A percentile compares a stretch with the other conserved stretches of the same genome.
phyloP scores from a whole-genome alignment of 2,113 vertebrate species.

The Ibidorhyncha struthersii region DNA sequence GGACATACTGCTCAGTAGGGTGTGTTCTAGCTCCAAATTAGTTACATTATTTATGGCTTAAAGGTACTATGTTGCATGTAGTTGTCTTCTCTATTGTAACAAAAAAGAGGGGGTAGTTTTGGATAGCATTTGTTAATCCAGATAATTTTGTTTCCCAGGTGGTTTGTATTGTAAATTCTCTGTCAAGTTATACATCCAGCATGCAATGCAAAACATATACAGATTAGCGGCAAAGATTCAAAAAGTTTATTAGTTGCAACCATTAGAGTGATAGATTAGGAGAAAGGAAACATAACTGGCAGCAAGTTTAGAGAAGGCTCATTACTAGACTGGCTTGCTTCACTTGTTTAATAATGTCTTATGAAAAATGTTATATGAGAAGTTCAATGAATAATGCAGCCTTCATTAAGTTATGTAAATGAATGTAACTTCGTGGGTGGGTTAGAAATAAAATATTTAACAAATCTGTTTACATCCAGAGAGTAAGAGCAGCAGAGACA shows the following conservation, averaged over 20 bases:
- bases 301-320: conserved; percentile 64
- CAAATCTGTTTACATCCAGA: conserved; percentile 39
- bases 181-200: conserved; percentile 61
- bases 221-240: conserved; percentile 51
- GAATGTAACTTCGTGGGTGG: conserved; percentile 45
- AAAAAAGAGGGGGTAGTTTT: not conserved
- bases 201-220: conserved; percentile 53
- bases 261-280: conserved; percentile 68
- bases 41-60: not conserved
- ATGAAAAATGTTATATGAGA: conserved; percentile 60
- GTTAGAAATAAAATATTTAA: conserved; percentile 64
- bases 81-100: not conserved
- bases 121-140: not conserved
- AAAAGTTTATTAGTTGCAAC: conserved; percentile 56
- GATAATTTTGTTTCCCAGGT: conserved; percentile 55
- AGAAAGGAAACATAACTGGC: conserved; percentile 63
- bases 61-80: not conserved
- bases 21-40: not conserved
- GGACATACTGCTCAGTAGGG: not conserved
- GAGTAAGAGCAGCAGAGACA: not conserved
- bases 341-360: conserved; percentile 53
- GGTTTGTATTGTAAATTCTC: conserved; percentile 59
- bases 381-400: conserved; percentile 68
- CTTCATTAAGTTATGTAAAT: conserved; percentile 65
- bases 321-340: conserved; percentile 31